A percentile compares a stretch with the other conserved stretches of the same genome.
phyloP scores from a whole-genome alignment of 1,140 invertebrate species.

The Drosophila watanabei region DNA sequence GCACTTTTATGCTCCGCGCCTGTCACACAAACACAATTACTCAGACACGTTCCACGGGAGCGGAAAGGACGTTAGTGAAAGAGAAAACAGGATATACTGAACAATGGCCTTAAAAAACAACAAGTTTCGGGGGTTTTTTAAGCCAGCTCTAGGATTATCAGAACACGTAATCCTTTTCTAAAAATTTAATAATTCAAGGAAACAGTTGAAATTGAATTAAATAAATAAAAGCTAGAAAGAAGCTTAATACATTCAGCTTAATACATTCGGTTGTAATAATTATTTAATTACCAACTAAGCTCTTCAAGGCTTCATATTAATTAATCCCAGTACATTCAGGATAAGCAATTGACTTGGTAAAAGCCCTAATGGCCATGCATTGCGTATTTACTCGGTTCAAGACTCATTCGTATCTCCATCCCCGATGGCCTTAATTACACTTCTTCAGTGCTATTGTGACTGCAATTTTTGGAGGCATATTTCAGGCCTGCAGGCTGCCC shows the following conservation, averaged over 20 bases:
- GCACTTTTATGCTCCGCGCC: conserved; percentile 72
- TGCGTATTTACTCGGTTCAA: conserved; percentile 1
- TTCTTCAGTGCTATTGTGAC: conserved; percentile 35
- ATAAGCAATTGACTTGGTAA: conserved; percentile 2
- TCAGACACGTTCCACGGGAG: conserved; percentile 42
- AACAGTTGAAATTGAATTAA: not conserved
- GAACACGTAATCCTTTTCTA: not conserved
- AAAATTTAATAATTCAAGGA: not conserved
- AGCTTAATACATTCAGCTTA: not conserved
- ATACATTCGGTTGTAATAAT: not conserved
- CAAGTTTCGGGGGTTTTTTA: too few relatives aligned
- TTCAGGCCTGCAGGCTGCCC: conserved; percentile 33
- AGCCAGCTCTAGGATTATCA: not conserved
- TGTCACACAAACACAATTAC: conserved; percentile 74
- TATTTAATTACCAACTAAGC: not conserved
- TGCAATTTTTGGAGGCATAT: conserved; percentile 29
- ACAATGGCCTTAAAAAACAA: not conserved
- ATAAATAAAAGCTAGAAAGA: not conserved
- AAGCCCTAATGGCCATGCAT: conserved; percentile 23
- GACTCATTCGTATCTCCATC: conserved; percentile 22
- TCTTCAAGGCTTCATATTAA: not conserved
- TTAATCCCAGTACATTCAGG: not conserved
- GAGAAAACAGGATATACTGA: conserved; percentile 1
- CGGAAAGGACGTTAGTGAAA: conserved; percentile 13
- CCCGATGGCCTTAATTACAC: conserved; percentile 48